A percentile compares a stretch with the other conserved stretches of the same genome.
Evolutionary conservation across 2,113 vertebrate genomes (phyloP).

Genomic region (Megatriorchis doriae): DNA sequence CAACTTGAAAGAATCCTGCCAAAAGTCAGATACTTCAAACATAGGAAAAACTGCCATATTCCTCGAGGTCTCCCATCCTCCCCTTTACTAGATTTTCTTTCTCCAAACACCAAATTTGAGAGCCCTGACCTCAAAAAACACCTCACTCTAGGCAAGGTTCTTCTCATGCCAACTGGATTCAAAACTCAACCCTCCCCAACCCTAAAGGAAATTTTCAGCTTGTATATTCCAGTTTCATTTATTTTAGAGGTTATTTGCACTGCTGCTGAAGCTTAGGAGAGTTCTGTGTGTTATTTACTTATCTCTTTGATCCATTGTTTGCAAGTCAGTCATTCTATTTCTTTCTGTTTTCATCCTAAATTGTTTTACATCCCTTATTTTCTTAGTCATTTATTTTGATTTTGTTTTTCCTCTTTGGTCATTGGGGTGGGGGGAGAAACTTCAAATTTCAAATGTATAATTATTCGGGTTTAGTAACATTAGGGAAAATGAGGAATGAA

Average conservation of each 20-base stretch:
- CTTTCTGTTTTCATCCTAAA: not conserved
- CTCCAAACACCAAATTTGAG: conserved; percentile 17
- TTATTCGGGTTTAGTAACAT: not conserved
- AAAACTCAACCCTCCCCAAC: not conserved
- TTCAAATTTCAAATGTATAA: not conserved
- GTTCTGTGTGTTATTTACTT: conserved; percentile 34
- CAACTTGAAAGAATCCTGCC: conserved; percentile 30
- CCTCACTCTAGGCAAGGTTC: not conserved
- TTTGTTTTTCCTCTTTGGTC: conserved; percentile 3
- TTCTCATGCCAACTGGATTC: conserved; percentile 21
- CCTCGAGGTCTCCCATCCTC: conserved; percentile 35
- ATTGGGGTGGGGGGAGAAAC: not conserved
- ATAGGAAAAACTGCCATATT: conserved; percentile 28
- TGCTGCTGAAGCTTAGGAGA: conserved; percentile 4
- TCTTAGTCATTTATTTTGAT: not conserved
- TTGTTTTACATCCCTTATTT: not conserved
- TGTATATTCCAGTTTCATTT: conserved; percentile 3
- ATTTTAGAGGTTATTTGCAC: conserved; percentile 14
- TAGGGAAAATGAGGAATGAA: not conserved
- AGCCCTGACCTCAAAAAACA: conserved; percentile 25
- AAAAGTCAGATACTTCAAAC: conserved; percentile 47
- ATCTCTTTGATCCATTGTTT: conserved; percentile 38
- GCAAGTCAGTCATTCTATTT: not conserved
- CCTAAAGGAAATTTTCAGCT: conserved; percentile 23
- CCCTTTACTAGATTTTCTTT: not conserved